Conservation (phyloP, 1,140 invertebrate genomes). For the Reticulitermes speratus region DNA sequence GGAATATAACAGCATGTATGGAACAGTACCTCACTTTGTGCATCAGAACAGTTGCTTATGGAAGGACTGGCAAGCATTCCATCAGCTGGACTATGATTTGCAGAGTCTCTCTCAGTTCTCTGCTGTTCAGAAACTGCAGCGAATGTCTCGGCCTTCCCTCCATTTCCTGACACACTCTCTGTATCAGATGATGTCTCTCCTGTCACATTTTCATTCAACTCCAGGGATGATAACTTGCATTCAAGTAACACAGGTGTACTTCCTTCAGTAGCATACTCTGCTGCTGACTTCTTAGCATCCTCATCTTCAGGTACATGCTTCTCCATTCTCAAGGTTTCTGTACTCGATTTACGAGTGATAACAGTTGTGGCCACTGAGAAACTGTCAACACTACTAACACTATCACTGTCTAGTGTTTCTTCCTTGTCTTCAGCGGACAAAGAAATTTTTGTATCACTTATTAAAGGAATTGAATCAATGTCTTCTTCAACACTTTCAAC, state of each 20-base stretch:
- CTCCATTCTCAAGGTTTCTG: not conserved
- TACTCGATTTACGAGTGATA: constrained; percentile 24
- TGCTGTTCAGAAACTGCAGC: not conserved
- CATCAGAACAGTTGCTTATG: constrained; percentile 62
- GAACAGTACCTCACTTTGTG: constrained; percentile 62
- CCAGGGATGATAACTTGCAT: constrained; percentile 32
- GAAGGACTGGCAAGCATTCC: constrained; percentile 42
- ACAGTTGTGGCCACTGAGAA: not conserved
- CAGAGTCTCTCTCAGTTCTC: constrained; percentile 58
- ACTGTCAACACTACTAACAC: not conserved
- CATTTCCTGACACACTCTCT: constrained; percentile 43
- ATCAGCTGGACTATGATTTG: constrained; percentile 67
- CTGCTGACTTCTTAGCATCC: not conserved
- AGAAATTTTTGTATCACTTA: not conserved
- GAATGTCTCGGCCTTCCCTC: constrained; percentile 43
- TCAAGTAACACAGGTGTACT: constrained; percentile 27
- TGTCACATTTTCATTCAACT: not conserved
- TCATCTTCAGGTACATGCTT: not conserved
- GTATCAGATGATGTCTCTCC: constrained; percentile 22
- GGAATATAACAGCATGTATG: not conserved
- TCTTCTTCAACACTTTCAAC: not conserved
- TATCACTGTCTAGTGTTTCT: not conserved
- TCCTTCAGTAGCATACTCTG: not conserved
- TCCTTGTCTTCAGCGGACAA: not conserved
- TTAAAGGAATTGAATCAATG: not conserved